Evolutionary conservation across 2,113 vertebrate genomes (phyloP).

Genomic region (Salvelinus sp.): DNA sequence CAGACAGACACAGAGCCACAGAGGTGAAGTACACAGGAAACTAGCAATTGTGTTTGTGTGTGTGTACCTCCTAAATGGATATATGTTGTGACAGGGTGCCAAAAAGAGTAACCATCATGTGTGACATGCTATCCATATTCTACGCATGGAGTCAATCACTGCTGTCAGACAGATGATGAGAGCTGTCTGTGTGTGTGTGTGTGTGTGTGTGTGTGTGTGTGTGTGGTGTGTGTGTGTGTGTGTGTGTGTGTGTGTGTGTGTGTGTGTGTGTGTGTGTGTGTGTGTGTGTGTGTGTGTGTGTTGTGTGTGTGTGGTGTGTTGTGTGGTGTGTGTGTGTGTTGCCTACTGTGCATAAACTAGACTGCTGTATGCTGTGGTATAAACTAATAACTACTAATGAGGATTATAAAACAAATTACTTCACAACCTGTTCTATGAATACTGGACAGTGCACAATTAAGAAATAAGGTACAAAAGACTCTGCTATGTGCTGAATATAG

Average conservation of each 20-base stretch:
- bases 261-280: constrained; percentile 15
- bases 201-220: constrained; percentile 5
- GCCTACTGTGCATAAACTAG: background rate
- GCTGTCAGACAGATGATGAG: constrained; percentile 40
- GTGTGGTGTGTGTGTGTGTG: constrained; percentile 7
- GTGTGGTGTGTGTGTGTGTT: constrained; percentile 1
- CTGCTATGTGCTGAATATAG: no score
- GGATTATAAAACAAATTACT: no score
- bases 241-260: constrained; percentile 12
- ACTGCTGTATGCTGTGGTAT: background rate
- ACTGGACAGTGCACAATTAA: no score
- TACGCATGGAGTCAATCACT: constrained; percentile 25
- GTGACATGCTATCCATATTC: constrained; percentile 39
- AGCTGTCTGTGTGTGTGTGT: constrained; percentile 14
- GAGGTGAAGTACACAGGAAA: constrained; percentile 12
- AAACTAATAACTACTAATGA: no score
- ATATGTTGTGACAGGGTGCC: constrained; percentile 52
- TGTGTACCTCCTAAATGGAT: constrained; percentile 12
- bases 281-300: constrained; percentile 17
- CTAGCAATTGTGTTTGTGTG: background rate
- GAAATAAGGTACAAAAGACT: no score
- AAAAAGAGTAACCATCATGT: constrained; percentile 46
- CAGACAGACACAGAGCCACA: constrained; percentile 10
- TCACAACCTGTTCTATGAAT: no score
- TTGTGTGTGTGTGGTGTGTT: constrained; percentile 10